Conservation (phyloP, 2,113 vertebrate genomes). For the Rhea americana region DNA sequence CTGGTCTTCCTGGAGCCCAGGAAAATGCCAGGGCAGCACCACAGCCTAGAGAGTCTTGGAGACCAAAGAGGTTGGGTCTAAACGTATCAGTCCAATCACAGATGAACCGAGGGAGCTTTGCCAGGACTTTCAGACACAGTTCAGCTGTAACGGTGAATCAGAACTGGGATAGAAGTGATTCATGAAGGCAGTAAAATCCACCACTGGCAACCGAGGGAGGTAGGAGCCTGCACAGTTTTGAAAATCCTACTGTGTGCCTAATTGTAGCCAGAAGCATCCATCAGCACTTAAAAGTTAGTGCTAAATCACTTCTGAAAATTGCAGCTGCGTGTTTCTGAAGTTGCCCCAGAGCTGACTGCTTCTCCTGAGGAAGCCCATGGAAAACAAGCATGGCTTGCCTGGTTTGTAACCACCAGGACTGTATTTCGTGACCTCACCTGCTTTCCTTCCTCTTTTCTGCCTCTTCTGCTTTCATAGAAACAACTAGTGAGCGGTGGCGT, state of each 20-base stretch:
- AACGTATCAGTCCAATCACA: fast-evolving
- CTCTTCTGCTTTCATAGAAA: conserved; percentile 34
- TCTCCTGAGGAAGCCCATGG: neutral
- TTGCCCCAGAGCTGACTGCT: neutral
- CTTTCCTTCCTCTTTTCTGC: conserved; percentile 34
- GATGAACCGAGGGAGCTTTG: neutral
- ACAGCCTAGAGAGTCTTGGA: neutral
- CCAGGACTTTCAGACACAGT: fast-evolving
- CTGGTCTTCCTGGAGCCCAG: neutral
- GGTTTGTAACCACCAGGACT: neutral
- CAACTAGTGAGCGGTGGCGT: neutral
- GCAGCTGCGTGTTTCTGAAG: neutral
- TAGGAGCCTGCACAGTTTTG: neutral
- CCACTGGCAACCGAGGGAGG: neutral
- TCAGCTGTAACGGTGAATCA: neutral
- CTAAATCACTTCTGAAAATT: neutral
- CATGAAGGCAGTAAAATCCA: neutral
- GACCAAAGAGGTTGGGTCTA: neutral
- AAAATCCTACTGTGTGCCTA: neutral
- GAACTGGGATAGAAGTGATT: neutral
- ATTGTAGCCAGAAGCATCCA: neutral
- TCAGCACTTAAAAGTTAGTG: fast-evolving
- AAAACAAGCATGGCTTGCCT: neutral
- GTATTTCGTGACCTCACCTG: neutral
- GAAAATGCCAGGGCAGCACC: neutral